Base-by-base conservation (phyloP, 2,797 vertebrate genomes). In the Pantherophis alleghaniensis region DNA sequence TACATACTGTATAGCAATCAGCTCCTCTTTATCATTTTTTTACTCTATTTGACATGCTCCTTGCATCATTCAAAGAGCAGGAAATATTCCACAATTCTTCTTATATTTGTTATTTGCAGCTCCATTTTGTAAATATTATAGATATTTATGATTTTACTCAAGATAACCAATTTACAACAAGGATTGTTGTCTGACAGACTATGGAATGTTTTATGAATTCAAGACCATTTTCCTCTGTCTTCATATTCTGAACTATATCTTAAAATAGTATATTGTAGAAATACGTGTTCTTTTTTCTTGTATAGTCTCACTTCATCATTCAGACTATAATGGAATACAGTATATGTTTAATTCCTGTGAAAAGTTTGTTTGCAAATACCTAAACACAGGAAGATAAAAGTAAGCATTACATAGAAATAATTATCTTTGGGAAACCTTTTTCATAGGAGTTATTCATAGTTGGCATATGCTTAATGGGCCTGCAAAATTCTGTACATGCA, bases 351-450 rank as follows among this genome's bases (percentile, higher is more conserved):
- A 86, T 90, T 61, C 69, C 42, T 26, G 14, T 55, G 28, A 47
- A 57, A 86, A 83, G 13, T n/a, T 63, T 28, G 69, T 61, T 90
- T 86, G n/a, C 47, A 61, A 53, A 89, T 14, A 92, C 26, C 42
- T 60, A 28, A 61, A 63, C 86, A 63, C 11, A 63, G 57, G 22
- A 56, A 2, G 13, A 83, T 53, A 86, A 89, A 89, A 90, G 86
- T 90, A 55, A 32, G n/a, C 37, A 37, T 55, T 61, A 32, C 24
- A 12, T n/a, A 86, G 74, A 53, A 90, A 90, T 86, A 86, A 32
- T 83, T 89, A 92, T 89, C 83, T 89, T 92, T 92, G 89, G 88
- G 69, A 86, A 86, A 32, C 9, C 28, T 92, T 47, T 88, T 88
- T 56, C 28, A 18, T 57, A 61, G 61, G 66, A 79, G n/a, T 66